Percentiles rank a stretch among this genome's conserved stretches.
phyloP scores from a whole-genome alignment of 2,888 invertebrate species.

The Seira musarum region DNA sequence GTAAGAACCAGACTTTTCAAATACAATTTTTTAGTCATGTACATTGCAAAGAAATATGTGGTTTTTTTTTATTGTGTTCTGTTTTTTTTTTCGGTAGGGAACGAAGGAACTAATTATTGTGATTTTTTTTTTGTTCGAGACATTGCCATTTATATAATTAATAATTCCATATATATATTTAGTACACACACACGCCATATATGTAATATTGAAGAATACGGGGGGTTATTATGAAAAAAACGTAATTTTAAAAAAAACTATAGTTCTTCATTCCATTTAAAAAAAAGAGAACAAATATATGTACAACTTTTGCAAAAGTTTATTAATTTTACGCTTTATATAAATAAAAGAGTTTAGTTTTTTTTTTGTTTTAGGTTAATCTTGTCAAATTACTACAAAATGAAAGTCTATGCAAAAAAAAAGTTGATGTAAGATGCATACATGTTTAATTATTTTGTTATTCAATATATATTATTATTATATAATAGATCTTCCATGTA shows the following conservation, averaged over 20 bases:
- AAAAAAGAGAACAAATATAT: background rate
- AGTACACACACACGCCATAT: background rate
- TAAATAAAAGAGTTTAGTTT: no score
- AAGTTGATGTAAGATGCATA: background rate
- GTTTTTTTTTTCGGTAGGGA: no score
- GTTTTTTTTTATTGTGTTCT: background rate
- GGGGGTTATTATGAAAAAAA: background rate
- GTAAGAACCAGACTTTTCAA: background rate
- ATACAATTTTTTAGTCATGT: background rate
- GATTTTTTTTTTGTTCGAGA: background rate
- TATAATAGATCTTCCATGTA: background rate
- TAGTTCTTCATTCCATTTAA: background rate
- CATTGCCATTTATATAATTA: background rate
- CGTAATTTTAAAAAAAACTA: background rate
- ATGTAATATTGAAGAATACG: background rate
- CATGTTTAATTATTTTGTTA: background rate
- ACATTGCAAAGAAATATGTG: background rate
- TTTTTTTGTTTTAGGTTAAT: no score
- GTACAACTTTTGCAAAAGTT: background rate
- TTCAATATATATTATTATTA: background rate
- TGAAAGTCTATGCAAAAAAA: background rate
- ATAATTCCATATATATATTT: background rate
- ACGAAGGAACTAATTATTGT: background rate
- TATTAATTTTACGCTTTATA: background rate
- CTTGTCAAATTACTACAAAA: background rate